A percentile compares a stretch with the other conserved stretches of the same genome.
phyloP scores from a whole-genome alignment of 2,113 vertebrate species.

The Lasiurus cinereus region DNA sequence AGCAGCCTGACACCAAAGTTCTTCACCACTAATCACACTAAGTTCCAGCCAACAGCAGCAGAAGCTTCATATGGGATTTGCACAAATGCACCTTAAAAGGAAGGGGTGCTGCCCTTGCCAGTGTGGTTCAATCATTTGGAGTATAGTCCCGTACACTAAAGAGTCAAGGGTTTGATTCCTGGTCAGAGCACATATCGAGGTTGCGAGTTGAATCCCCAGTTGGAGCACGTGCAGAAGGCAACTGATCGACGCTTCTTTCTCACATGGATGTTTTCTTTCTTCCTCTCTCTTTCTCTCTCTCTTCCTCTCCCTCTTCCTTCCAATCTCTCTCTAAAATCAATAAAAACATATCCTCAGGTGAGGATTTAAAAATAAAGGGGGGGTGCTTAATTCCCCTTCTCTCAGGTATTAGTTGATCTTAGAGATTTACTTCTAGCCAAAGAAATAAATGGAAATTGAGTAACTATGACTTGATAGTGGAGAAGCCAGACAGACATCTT shows the following conservation, averaged over 20 bases:
- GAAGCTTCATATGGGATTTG: background rate
- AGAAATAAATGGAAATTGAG: background rate
- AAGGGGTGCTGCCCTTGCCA: background rate
- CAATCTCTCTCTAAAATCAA: background rate
- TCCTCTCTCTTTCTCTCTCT: background rate
- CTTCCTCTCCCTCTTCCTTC: background rate
- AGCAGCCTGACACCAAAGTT: background rate
- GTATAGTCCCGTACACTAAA: background rate
- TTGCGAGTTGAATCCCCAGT: background rate
- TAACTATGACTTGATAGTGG: background rate
- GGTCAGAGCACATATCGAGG: background rate
- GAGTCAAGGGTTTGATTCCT: background rate
- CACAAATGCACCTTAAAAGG: background rate
- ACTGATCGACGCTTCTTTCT: background rate
- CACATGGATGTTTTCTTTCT: background rate
- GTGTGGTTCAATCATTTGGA: background rate
- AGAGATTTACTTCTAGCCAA: background rate
- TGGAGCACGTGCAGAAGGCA: background rate
- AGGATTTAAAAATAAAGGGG: background rate
- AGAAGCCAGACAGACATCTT: background rate
- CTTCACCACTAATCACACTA: background rate
- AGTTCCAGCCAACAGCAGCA: background rate
- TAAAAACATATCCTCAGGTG: background rate
- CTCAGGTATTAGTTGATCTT: background rate
- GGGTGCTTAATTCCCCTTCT: background rate